Percentiles rank a stretch among this genome's conserved stretches.
Conservation (phyloP, 2,113 vertebrate species). For the Mellivora capensis region DNA sequence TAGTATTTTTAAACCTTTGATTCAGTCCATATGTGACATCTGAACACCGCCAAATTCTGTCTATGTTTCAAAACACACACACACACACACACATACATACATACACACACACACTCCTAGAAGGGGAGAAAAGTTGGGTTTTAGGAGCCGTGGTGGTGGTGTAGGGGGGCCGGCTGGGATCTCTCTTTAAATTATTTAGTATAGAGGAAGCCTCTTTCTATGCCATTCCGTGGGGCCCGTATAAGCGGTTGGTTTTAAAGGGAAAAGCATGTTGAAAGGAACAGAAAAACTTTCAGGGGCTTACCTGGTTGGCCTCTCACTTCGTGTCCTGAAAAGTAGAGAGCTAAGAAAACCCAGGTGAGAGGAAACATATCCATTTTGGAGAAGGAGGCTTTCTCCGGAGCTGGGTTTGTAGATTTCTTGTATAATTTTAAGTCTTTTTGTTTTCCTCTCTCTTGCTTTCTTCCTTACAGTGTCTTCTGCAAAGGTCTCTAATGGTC, state of each 20-base stretch:
- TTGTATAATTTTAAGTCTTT: conserved; percentile 62
- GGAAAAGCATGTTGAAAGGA: conserved; percentile 41
- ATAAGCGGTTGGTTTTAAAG: conserved; percentile 32
- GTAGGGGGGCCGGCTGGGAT: neutral
- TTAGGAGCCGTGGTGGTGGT: conserved; percentile 11
- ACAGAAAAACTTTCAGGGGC: conserved; percentile 65
- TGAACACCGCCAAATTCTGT: conserved; percentile 74
- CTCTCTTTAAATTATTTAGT: conserved; percentile 54
- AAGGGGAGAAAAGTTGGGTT: conserved; percentile 73
- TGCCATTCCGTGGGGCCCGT: neutral
- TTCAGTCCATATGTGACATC: conserved; percentile 80
- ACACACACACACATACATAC: conserved; percentile 5
- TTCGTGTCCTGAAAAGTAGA: conserved; percentile 80
- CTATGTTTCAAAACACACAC: conserved; percentile 61
- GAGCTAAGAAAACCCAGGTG: conserved; percentile 87
- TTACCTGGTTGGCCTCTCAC: conserved; percentile 90
- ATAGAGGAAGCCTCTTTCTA: conserved; percentile 22
- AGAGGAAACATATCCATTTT: conserved; percentile 90
- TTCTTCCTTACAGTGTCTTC: conserved; percentile 57
- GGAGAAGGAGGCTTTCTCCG: conserved; percentile 43
- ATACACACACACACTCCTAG: conserved; percentile 19
- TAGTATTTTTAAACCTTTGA: conserved; percentile 82
- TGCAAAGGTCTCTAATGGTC: conserved; percentile 45
- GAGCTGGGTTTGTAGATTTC: conserved; percentile 44
- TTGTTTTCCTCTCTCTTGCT: conserved; percentile 33